Conservation (phyloP, 92 coral and sea anemone genomes). For the Phenganax marumi region DNA sequence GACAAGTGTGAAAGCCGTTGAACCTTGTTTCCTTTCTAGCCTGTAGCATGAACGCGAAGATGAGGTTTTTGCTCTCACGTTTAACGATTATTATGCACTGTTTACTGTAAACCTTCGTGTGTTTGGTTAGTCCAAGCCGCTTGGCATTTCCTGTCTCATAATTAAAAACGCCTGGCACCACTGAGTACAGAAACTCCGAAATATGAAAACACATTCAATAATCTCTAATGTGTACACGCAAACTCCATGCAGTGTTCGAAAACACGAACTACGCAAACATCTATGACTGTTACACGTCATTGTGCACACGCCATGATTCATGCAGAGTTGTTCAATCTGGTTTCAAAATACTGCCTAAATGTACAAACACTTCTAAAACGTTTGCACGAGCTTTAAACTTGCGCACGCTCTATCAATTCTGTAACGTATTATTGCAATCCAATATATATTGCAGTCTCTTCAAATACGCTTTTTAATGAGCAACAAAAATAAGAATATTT, state of each 20-base stretch:
- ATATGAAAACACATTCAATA: not conserved
- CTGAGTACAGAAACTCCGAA: not conserved
- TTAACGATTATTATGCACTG: not conserved
- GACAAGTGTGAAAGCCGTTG: not conserved
- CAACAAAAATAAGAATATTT: too few relatives aligned
- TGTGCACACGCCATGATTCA: too few relatives aligned
- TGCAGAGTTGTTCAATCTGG: too few relatives aligned
- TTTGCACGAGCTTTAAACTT: too few relatives aligned
- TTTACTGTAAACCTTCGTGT: conserved; percentile 1
- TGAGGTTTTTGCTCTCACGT: not conserved
- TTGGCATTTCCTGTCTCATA: conserved; percentile 33
- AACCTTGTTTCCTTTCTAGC: not conserved
- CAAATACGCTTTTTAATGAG: too few relatives aligned
- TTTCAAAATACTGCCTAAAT: too few relatives aligned
- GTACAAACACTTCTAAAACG: too few relatives aligned
- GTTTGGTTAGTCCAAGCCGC: conserved; percentile 15
- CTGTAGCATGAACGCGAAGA: too few relatives aligned
- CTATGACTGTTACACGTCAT: not conserved
- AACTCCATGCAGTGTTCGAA: not conserved
- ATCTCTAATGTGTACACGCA: not conserved
- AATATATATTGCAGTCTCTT: too few relatives aligned
- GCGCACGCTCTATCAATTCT: too few relatives aligned
- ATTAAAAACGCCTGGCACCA: conserved; percentile 17
- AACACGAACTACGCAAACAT: not conserved
- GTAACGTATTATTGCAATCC: too few relatives aligned